A percentile compares a stretch with the other conserved stretches of the same genome.
Evolutionary conservation across 2,888 invertebrate genomes (phyloP).

Genomic region (Drosophila sordidapex): DNA sequence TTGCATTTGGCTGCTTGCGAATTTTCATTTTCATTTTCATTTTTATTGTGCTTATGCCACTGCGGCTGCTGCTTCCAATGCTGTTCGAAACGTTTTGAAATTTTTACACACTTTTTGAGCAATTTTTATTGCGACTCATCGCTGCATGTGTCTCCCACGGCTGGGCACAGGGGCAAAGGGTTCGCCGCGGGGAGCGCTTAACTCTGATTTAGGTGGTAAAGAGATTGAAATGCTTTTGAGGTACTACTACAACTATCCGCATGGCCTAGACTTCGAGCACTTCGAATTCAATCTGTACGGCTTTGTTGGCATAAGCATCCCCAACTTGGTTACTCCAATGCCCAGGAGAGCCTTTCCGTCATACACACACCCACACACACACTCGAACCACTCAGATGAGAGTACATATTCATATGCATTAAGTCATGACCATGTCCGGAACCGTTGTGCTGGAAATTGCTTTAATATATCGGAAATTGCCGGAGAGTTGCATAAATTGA

Average conservation of each 20-base stretch:
- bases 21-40: slow-evolving; percentile 58
- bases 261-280: slow-evolving; percentile 3
- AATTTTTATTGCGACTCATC: slow-evolving; percentile 72
- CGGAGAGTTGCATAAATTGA: slow-evolving; percentile 82
- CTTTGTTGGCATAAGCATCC: slow-evolving; percentile 16
- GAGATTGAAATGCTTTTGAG: slow-evolving; percentile 45
- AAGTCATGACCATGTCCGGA: slow-evolving; percentile 54
- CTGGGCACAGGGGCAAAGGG: slow-evolving; percentile 51
- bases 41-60: slow-evolving; percentile 60
- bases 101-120: slow-evolving; percentile 70
- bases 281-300: slow-evolving; percentile 28
- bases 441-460: slow-evolving; percentile 74
- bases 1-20: slow-evolving; percentile 67
- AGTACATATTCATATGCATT: slow-evolving; percentile 67
- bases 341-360: slow-evolving; percentile 68
- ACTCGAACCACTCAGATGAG: slow-evolving; percentile 3
- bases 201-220: slow-evolving; percentile 68
- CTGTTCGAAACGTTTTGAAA: slow-evolving; percentile 79
- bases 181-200: slow-evolving; percentile 55
- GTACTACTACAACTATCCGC: slow-evolving; percentile 10
- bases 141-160: slow-evolving; percentile 8
- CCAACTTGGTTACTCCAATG: slow-evolving; percentile 35
- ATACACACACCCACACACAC: slow-evolving; percentile 40
- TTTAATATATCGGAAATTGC: slow-evolving; percentile 80
- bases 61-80: slow-evolving; percentile 32